phyloP scores from a whole-genome alignment of 1,140 invertebrate genomes.

The Babylonia areolata region DNA sequence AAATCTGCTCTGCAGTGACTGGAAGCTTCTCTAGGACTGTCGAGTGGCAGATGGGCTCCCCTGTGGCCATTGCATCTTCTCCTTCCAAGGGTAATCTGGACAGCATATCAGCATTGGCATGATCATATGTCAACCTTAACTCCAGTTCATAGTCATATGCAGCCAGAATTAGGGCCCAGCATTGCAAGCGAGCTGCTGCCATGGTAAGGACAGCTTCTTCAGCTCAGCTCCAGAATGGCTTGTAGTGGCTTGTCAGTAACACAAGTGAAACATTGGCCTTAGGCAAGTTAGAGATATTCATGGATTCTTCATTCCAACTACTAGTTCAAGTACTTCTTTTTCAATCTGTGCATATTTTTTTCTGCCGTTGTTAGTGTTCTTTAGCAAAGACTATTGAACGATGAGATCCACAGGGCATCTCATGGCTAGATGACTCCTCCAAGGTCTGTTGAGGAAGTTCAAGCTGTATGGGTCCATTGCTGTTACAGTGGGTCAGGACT shows the following conservation, averaged over 20 bases:
- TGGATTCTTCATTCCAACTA: constrained; percentile 76
- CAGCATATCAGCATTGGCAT: constrained; percentile 50
- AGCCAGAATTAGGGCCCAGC: constrained; percentile 71
- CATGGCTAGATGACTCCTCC: constrained; percentile 71
- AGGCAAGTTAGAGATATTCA: constrained; percentile 77
- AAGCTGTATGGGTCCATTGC: constrained; percentile 56
- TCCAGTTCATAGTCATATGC: constrained; percentile 71
- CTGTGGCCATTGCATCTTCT: background rate
- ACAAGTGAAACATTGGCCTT: constrained; percentile 69
- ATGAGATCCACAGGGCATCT: constrained; percentile 59
- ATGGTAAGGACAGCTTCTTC: constrained; percentile 57
- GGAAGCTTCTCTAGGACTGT: constrained; percentile 42
- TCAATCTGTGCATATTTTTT: constrained; percentile 77
- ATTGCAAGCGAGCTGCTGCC: constrained; percentile 68
- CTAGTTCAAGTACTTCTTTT: constrained; percentile 75
- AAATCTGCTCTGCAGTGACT: constrained; percentile 27
- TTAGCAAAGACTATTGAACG: constrained; percentile 75
- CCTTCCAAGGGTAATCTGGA: constrained; percentile 35
- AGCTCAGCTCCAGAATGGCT: constrained; percentile 49
- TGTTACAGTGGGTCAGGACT: constrained; percentile 64
- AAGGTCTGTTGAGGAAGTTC: constrained; percentile 65
- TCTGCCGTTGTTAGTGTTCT: constrained; percentile 73
- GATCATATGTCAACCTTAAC: constrained; percentile 41
- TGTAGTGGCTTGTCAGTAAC: constrained; percentile 70
- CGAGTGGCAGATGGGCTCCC: background rate